These are phyloP conservation scores for Gasterosteus nipponicus DNA, from an alignment of 2,113 vertebrate genomes.

Conservation along the genomic window DNA sequence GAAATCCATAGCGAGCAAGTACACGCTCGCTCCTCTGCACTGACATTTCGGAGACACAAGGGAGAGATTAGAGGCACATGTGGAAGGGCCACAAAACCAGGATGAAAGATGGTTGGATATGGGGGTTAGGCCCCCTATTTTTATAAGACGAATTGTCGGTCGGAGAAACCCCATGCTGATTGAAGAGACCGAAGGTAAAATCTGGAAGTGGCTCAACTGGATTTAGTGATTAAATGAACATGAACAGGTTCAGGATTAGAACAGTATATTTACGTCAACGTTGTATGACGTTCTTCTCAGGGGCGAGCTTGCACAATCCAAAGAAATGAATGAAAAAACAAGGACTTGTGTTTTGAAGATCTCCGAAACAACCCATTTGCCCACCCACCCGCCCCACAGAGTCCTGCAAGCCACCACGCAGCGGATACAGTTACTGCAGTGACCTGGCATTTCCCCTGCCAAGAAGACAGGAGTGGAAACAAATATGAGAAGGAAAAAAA, in stretches of 20 bases:
- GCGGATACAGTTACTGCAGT: constrained; percentile 71
- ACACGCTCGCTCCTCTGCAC: constrained; percentile 74
- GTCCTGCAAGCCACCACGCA: constrained; percentile 50
- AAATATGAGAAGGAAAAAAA: constrained; percentile 65
- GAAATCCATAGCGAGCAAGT: constrained; percentile 84
- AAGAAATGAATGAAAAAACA: constrained; percentile 50
- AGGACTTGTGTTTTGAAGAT: constrained; percentile 46
- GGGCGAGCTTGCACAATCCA: background rate
- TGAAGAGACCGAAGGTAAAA: constrained; percentile 51
- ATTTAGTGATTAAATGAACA: constrained; percentile 43
- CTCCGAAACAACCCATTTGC: constrained; percentile 31
- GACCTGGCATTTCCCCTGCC: constrained; percentile 65
- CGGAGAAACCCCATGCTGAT: constrained; percentile 54
- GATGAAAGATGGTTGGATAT: constrained; percentile 74
- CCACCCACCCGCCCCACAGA: constrained; percentile 55
- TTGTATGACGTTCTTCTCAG: constrained; percentile 21
- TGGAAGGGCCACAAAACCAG: constrained; percentile 70
- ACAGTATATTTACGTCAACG: constrained; percentile 2
- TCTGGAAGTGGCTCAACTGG: constrained; percentile 26
- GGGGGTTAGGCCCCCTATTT: constrained; percentile 74
- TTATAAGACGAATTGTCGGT: constrained; percentile 63
- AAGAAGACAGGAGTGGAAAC: constrained; percentile 77
- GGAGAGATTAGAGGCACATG: constrained; percentile 75
- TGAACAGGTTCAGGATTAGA: constrained; percentile 16
- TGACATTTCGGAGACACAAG: constrained; percentile 78